Evolutionary conservation across 2,797 vertebrate species (phyloP).

Genomic region (Muscicapa striata): DNA sequence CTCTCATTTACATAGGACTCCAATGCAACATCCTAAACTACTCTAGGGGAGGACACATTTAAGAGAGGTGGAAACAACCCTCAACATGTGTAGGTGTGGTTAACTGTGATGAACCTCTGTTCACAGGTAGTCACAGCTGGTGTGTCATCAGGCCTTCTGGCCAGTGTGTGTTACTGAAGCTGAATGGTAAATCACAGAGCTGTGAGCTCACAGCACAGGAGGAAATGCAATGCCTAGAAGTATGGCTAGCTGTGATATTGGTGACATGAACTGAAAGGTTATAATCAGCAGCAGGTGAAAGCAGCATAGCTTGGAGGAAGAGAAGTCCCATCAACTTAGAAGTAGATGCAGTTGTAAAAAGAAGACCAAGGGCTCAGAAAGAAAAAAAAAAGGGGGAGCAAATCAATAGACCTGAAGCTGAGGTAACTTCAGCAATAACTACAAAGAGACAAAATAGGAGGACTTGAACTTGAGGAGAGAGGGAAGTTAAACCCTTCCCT

Average conservation of each 20-base stretch:
- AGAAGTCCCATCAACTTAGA: background rate
- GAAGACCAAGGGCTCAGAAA: background rate
- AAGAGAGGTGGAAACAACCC: background rate
- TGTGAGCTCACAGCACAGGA: background rate
- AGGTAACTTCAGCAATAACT: background rate
- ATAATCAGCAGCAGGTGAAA: background rate
- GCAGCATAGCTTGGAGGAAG: background rate
- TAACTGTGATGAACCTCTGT: background rate
- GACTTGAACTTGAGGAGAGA: background rate
- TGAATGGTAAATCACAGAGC: background rate
- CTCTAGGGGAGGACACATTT: background rate
- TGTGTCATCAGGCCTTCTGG: background rate
- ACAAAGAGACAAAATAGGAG: background rate
- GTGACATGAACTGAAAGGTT: background rate
- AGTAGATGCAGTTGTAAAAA: background rate
- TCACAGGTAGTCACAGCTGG: background rate
- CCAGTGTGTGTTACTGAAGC: background rate
- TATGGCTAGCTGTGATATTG: background rate
- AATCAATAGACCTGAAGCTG: background rate
- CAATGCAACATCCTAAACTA: background rate
- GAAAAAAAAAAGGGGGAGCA: background rate
- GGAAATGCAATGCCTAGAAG: background rate
- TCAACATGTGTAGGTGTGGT: background rate
- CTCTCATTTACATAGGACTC: constrained; percentile 42
- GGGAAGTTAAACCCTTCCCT: background rate